Evolutionary conservation across 2,888 invertebrate species (phyloP), one percentile per base, ranked within the genome.

Genomic region (Leucoptera coffeella): DNA sequence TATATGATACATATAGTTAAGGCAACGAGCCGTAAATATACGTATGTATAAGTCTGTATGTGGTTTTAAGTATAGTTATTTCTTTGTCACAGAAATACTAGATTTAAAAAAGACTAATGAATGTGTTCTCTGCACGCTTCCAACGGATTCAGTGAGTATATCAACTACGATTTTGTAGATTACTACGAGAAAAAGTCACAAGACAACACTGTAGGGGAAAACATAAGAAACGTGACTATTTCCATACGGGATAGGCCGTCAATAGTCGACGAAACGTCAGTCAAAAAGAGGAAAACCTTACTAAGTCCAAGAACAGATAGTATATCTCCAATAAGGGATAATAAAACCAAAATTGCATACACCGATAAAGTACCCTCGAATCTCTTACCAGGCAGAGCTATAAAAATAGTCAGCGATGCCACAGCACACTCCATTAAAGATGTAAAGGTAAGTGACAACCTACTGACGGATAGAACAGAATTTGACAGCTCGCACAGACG

Each of bases 371-470:
- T 59, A 0, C 50, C 61, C 1, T 30, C 51, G 0, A 51, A 45
- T 1, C 67, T 71, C 33, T 67, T 78, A 17, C 85, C 85, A 1
- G 85, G 85, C 2, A 83, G 83, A 50, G 83, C 84, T 1, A 82
- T 85, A 9, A 82, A 85, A 58, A 78, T 85, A 14, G 67, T 82
- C 40, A 77, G 77, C 25, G 73, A 73, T 29, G 53, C 41, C 0
- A 69, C 58, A 2, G 55, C 61, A 13, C 72, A 74, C 36, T 41
- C 45, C 11, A 45, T 55, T 3, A 45, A 52, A 22, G 45, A 56
- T 14, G 51, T 56, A 1, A 58, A 60, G 61, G 69, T 72, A 51
- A 61, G 59, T 39, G 29, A 38, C 12, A 38, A 35, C 4, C 65
- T 69, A 23, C 45, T 51, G 12, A 53, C 58, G 0, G 75, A 82